Evolutionary conservation across 1,140 invertebrate genomes (phyloP).

Genomic region (Dryas iulia): DNA sequence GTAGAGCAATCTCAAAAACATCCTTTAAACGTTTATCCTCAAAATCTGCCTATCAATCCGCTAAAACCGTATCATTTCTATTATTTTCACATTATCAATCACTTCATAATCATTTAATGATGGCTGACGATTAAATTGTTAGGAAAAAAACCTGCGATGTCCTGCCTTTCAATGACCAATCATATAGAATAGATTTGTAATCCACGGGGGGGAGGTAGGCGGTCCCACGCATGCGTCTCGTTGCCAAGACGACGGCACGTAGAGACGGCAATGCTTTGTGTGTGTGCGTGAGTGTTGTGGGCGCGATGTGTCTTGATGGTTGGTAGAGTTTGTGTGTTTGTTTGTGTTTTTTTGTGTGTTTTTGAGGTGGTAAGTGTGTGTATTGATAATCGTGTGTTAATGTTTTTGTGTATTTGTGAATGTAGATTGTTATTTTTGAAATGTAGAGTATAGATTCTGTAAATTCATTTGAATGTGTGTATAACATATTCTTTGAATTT

Average conservation of each 20-base stretch:
- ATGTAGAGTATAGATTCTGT: too few species aligned
- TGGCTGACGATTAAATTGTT: slow-evolving; percentile 29
- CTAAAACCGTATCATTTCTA: not conserved
- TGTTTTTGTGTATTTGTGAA: too few species aligned
- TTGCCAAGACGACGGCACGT: slow-evolving; percentile 78
- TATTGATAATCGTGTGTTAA: too few species aligned
- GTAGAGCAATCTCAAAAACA: not conserved
- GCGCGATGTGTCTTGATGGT: slow-evolving; percentile 21
- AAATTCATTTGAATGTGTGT: too few species aligned
- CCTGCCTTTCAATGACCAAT: slow-evolving; percentile 66
- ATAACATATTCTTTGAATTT: too few species aligned
- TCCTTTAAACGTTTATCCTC: not conserved
- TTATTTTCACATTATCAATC: slow-evolving; percentile 16
- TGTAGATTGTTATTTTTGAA: too few species aligned
- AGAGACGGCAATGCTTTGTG: slow-evolving; percentile 21
- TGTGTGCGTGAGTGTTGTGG: slow-evolving; percentile 48
- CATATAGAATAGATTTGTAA: slow-evolving; percentile 58
- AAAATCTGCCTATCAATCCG: not conserved
- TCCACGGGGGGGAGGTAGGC: slow-evolving; percentile 48
- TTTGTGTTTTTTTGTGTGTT: not conserved
- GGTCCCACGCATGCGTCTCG: slow-evolving; percentile 73
- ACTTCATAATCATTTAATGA: slow-evolving; percentile 31
- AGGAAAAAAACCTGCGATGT: slow-evolving; percentile 42
- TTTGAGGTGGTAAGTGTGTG: too few species aligned
- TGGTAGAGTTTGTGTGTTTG: not conserved